Conservation (phyloP, 2,113 vertebrate species). For the Paramisgurnus dabryanus region DNA sequence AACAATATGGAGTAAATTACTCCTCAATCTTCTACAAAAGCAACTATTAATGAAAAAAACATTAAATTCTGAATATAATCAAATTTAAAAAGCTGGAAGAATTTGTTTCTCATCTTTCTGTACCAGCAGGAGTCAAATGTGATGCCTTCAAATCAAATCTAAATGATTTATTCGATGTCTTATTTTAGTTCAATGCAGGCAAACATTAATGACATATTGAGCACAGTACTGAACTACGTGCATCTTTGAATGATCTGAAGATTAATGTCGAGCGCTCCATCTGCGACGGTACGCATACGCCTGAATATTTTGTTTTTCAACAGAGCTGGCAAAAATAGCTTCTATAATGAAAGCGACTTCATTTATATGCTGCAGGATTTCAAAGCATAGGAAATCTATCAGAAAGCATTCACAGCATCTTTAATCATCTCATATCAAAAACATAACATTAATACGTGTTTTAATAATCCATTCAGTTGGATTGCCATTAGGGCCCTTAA, state of each 20-base stretch:
- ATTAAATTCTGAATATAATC: background rate
- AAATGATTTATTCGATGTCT: background rate
- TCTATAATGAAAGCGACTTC: background rate
- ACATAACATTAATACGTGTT: background rate
- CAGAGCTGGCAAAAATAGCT: constrained; percentile 22
- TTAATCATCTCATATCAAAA: background rate
- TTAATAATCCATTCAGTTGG: constrained; percentile 17
- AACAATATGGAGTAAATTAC: too few species aligned
- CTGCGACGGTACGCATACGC: background rate
- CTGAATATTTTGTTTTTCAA: constrained; percentile 15
- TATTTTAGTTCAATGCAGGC: constrained; percentile 1
- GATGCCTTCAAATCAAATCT: background rate
- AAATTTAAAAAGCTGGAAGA: constrained; percentile 14
- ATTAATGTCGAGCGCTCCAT: background rate
- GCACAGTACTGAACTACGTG: constrained; percentile 2
- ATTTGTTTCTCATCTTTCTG: background rate
- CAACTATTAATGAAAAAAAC: too few species aligned
- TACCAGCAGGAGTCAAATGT: background rate
- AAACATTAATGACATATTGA: constrained; percentile 1
- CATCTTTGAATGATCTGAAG: constrained; percentile 5
- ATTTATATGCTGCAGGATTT: background rate
- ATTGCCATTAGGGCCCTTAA: constrained; percentile 1
- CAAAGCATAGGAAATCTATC: background rate
- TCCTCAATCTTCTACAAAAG: too few species aligned
- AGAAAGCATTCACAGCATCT: background rate